Base-by-base conservation (phyloP, 2,888 invertebrate genomes). In the Caenorhabditis drosophilae region DNA sequence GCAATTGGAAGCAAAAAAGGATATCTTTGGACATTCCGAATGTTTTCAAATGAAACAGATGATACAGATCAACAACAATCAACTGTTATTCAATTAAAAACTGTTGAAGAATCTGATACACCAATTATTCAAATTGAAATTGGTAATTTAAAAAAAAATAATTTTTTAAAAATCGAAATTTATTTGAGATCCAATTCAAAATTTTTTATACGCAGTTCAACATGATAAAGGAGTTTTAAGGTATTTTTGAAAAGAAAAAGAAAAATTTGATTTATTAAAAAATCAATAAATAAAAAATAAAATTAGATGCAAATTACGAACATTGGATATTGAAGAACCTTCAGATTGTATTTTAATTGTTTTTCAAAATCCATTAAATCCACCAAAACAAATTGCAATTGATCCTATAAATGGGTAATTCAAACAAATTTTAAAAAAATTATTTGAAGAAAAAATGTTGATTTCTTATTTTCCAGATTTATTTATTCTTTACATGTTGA, bases 351-450 rank as follows among this genome's bases (percentile, higher is more conserved):
- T 61, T 11, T 44, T 67, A 2, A 57, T 59, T 27, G 50, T 66
- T 2, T 58, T 61, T 40, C 47, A 52, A 35, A 67, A 73, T 42
- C 50, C 62, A 0, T 15, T 70, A 34, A 75, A 73, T 34, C 62
- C 76, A 4, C 71, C 77, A n/a, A 61, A 68, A 31, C 73, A 79
- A 40, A 63, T 78, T n/a, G 67, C 69, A 9, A 44, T 79, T 9
- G 80, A 80, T 57, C 55, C 69, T 0, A 71, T 73, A 31, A 79
- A 80, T 52, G 80, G 80, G 75, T 79, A 23, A 48, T 31, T 45
- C 22, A 26, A 25, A 36, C n/a, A 4, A 12, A 3, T 44, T 45
- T 50, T 31, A 4, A 34, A 44, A 22, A 40, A 27, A 15, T 52
- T 12, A 53, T 27, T 26, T 26, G n/a, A 27, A 27, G 26, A 45